Evolutionary conservation across 1,140 invertebrate species (phyloP), one percentile per base, ranked within the genome.

Genomic region (Rhynchophorus ferrugineus): DNA sequence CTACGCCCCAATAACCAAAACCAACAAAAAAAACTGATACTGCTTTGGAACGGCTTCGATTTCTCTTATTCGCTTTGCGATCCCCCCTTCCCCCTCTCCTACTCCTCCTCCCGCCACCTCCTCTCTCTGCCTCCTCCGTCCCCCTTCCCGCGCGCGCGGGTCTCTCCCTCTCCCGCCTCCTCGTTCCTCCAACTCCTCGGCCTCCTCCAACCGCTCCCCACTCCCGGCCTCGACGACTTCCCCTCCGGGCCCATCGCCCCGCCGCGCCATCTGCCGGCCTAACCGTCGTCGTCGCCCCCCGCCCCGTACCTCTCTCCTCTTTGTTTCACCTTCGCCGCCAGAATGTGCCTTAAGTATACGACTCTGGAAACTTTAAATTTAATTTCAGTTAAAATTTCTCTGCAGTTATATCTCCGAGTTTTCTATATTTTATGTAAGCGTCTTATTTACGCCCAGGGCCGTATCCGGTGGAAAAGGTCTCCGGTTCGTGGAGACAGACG

Each of bases 11-110:
- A n/a, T n/a, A n/a, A n/a, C n/a, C n/a, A n/a, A n/a, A n/a, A n/a
- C n/a, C n/a, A n/a, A n/a, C n/a, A n/a, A n/a, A n/a, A n/a, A n/a
- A n/a, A n/a, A n/a, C n/a, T n/a, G n/a, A n/a, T n/a, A n/a, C n/a
- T n/a, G n/a, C n/a, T n/a, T n/a, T 46, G 42, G 48, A 44, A 57
- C 57, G 49, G 55, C 52, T 48, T 39, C 54, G 54, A 29, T 29
- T 29, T 11, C 54, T 54, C 50, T 49, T 51, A 54, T 57, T 47
- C 55, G 49, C 55, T 20, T 14, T 20, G 24, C 24, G 24, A 6
- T 29, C 11, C 11, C 24, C n/a, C 24, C 43, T 9, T 29, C 43
- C 36, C 41, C 48, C 44, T 21, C 43, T 37, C 37, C 52, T 37
- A 17, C 37, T 19, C 16, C 43, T 37, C 14, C 50, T 34, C 29